Evolutionary conservation across 1,140 invertebrate genomes (phyloP), one percentile per base, ranked within the genome.

Genomic region (Archivesica marissinica): DNA sequence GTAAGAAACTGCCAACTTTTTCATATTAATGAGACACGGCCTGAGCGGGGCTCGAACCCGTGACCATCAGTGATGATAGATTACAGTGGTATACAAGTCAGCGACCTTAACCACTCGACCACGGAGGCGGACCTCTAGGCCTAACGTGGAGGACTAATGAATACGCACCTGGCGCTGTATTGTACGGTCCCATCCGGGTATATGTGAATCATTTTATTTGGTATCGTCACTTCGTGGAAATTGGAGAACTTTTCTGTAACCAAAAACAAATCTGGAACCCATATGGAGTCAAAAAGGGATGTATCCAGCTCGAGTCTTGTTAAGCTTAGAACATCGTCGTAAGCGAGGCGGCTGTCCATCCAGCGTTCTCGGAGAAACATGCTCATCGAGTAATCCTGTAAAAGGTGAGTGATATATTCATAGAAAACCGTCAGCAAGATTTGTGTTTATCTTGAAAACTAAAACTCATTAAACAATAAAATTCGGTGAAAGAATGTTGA

Each of bases 241-340:
- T 95, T 95, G 0, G 95, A 95, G 80, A 95, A 94, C 91, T 96
- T 96, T 17, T 95, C 96, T 87, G 96, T 96, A 13, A 95, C 95
- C 87, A 96, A 96, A 90, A 96, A 96, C 0, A 96, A 94, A 88
- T 96, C 95, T 2, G 95, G 95, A 75, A 96, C 95, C 96, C 96
- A 96, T 79, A 96, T 95, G 4, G 54, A 47, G 2, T 79, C 79
- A 50, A 87, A 87, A 1, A 87, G 56, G 20, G 77, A 76, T 7
- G 72, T 50, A 54, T 87, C 88, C 2, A 88, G 78, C 35, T 89
- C 86, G 13, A 89, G 70, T 9, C 72, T 74, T 0, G 70, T 77
- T 0, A 79, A 17, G 25, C 72, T 89, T 28, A 88, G 87, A 61
- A 92, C 88, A 87, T 97, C 98, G 93, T 98, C 97, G 41, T 82